Evolutionary conservation across 2,888 invertebrate species (phyloP), one percentile per base, ranked within the genome.

Genomic region (Cabera pusaria): DNA sequence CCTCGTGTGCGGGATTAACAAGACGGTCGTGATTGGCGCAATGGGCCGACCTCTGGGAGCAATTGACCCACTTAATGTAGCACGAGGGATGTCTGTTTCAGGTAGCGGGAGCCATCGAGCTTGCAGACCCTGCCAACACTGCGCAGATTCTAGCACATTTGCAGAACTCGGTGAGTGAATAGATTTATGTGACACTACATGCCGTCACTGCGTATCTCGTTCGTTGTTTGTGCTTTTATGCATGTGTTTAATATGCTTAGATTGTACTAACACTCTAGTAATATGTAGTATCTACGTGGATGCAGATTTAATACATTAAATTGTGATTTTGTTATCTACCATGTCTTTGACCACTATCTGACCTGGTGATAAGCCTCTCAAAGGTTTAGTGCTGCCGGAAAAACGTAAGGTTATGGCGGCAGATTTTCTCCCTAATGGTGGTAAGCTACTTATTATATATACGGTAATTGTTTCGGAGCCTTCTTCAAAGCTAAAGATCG

Each of bases 41-140:
- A 42, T 36, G 49, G 49, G 43, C 22, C 31, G 18, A 36, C 41
- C 52, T 60, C 51, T 55, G 71, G 69, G 72, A 64, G 59, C 72
- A 63, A 70, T 80, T 81, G 79, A 81, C 83, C 82, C 60, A 77
- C 60, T 72, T 77, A 67, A 67, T 65, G 54, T 50, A 71, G 56
- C 67, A 56, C 42, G 60, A 56, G 60, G 47, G 52, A 56, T 72
- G 56, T 64, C 79, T 74, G 72, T 80, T 84, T 55, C 81, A 88
- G 87, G 83, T 87, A 67, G 74, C 82, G 33, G 80, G 73, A 37
- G 80, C 83, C 34, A 70, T 85, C 47, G 84, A 84, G 65, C 70
- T 83, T 50, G 63, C 80, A 19, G 82, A 81, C 52, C 77, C 78
- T 29, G 76, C 78, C 64, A 83, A 82, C 56, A 69, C 79, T 35